Evolutionary conservation across 1,140 invertebrate species (phyloP), one percentile per base, ranked within the genome.

Genomic region (Zaprionus tsacasi): DNA sequence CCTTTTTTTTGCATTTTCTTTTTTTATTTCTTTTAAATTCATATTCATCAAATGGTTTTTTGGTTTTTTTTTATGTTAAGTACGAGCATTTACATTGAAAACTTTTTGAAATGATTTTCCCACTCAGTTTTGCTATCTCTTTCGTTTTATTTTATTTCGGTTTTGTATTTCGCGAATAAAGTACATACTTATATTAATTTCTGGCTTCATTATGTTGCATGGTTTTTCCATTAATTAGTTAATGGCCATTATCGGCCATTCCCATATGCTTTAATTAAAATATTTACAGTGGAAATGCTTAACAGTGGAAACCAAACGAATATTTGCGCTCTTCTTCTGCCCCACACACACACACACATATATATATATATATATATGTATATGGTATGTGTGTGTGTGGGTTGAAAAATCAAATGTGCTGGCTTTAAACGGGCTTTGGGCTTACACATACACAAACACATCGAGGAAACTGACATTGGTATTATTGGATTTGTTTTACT

Each of bases 251-350:
- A 71, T 43, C 52, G 17, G 82, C 64, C 69, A 76, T 65, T 72
- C 58, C 71, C 67, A 76, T 70, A 86, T 82, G 86, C 57, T 78
- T 73, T 79, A 77, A 68, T 86, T 88, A 71, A 80, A 88, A 83
- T 87, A 87, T 87, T 80, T 87, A 88, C 83, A 87, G 83, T 87
- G 80, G 70, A 80, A 83, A 87, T 83, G 73, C 77, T 72, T 80
- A 87, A 87, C 83, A 87, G 73, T 87, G 77, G 71, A 73, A 87
- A 80, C 70, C 61, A 78, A 79, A 79, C 64, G 48, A 72, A 80
- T 69, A 54, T 69, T 52, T 54, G 33, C 58, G 27, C 60, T 40
- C 33, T n/a, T 55, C 54, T 35, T 35, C n/a, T 15, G 25, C 45
- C 7, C 21, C 17, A 2, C 45, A 21, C 13, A 0, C 43, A 17